A percentile compares a stretch with the other conserved stretches of the same genome.
These are phyloP conservation scores for Pseudomugil gertrudae DNA, from an alignment of 2,797 vertebrate species.

Conservation along the genomic window DNA sequence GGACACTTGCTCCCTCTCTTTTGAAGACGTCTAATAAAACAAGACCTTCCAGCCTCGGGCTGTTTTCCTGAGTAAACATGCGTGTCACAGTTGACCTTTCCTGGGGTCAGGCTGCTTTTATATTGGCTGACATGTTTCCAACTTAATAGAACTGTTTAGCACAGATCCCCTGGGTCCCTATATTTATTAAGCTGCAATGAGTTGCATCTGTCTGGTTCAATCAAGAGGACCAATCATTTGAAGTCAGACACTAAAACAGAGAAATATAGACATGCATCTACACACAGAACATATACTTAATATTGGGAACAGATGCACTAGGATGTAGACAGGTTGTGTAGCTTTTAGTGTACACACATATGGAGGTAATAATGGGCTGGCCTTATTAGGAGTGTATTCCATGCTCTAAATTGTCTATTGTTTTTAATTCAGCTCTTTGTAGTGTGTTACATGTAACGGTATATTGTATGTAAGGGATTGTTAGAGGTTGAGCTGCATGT, in stretches of 20 bases:
- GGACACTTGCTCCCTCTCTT: slow-evolving; percentile 57
- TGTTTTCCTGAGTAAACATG: slow-evolving; percentile 87
- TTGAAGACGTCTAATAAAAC: slow-evolving; percentile 83
- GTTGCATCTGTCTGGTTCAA: slow-evolving; percentile 86
- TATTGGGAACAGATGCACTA: slow-evolving; percentile 22
- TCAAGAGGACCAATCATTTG: slow-evolving; percentile 79
- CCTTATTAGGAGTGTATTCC: slow-evolving; percentile 20
- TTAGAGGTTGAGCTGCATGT: slow-evolving; percentile 52
- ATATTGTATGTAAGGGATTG: slow-evolving; percentile 27
- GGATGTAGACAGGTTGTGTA: slow-evolving; percentile 36
- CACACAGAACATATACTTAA: slow-evolving; percentile 35
- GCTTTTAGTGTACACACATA: slow-evolving; percentile 9
- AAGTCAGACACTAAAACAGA: slow-evolving; percentile 76
- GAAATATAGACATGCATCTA: slow-evolving; percentile 66
- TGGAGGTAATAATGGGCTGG: slow-evolving; percentile 10
- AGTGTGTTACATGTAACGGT: slow-evolving; percentile 14
- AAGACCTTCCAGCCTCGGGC: slow-evolving; percentile 81
- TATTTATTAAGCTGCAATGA: slow-evolving; percentile 89
- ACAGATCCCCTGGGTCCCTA: slow-evolving; percentile 80
- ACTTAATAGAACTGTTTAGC: slow-evolving; percentile 90
- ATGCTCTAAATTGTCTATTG: slow-evolving; percentile 32
- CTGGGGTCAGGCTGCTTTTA: slow-evolving; percentile 85
- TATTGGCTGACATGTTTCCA: slow-evolving; percentile 90
- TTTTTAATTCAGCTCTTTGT: slow-evolving; percentile 21
- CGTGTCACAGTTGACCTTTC: slow-evolving; percentile 89